A percentile compares a stretch with the other conserved stretches of the same genome.
These are phyloP conservation scores for Eueremaeus valkanovi DNA, from an alignment of 2,888 invertebrate genomes.

Conservation along the genomic window DNA sequence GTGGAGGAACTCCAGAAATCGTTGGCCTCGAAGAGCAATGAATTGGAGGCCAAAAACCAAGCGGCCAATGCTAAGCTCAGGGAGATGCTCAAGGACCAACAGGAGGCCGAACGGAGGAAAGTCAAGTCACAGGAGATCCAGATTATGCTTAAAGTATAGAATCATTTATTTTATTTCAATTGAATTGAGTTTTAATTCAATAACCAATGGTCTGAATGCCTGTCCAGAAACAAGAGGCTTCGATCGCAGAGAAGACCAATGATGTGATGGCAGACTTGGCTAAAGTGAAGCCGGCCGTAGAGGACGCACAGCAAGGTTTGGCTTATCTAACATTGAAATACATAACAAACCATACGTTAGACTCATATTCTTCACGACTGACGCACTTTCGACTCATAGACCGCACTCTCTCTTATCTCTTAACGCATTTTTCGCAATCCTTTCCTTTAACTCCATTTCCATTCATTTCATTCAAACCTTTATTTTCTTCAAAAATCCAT, in stretches of 20 bases:
- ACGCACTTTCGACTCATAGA: background rate
- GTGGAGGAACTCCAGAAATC: conserved; percentile 99
- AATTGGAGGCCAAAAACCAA: conserved; percentile 89
- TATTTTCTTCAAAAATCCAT: conserved; percentile 37
- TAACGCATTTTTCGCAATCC: conserved; percentile 28
- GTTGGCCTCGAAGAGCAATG: conserved; percentile 82
- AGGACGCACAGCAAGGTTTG: conserved; percentile 86
- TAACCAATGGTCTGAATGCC: background rate
- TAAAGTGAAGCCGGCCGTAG: conserved; percentile 96
- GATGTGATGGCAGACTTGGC: conserved; percentile 95
- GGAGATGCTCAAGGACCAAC: conserved; percentile 99
- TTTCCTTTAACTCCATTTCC: conserved; percentile 8
- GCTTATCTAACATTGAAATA: background rate
- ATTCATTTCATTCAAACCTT: background rate
- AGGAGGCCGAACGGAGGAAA: conserved; percentile 98
- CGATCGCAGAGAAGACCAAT: conserved; percentile 87
- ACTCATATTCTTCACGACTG: conserved; percentile 11
- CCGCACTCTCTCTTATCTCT: conserved; percentile 34
- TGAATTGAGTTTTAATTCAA: background rate
- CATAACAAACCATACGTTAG: conserved; percentile 29
- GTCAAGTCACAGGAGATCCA: conserved; percentile 96
- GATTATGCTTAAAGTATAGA: conserved; percentile 60
- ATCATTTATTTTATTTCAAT: too few relatives aligned
- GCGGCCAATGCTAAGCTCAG: conserved; percentile 98
- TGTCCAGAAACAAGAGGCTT: conserved; percentile 69